Evolutionary conservation across 2,797 vertebrate genomes (phyloP).

Genomic region (Odontamblyopus rebecca): DNA sequence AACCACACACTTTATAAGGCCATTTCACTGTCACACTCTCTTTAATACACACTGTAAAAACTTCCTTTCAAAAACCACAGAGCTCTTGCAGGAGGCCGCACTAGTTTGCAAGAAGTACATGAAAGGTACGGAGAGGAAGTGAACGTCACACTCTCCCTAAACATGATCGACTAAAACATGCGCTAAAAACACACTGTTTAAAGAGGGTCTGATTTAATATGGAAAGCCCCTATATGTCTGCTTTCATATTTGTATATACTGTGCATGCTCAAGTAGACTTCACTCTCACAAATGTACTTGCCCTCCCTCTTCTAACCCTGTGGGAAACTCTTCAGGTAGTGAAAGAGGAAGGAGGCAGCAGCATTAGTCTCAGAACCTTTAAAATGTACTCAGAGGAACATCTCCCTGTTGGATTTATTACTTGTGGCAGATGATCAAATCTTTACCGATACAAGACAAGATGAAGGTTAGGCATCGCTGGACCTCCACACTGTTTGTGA

Average conservation of each 20-base stretch:
- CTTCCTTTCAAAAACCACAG: slow-evolving; percentile 41
- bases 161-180: slow-evolving; percentile 27
- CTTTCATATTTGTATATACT: slow-evolving; percentile 1
- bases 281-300: slow-evolving; percentile 32
- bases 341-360: slow-evolving; percentile 52
- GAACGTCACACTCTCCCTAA: slow-evolving; percentile 37
- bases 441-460: slow-evolving; percentile 9
- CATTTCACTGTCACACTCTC: slow-evolving; percentile 12
- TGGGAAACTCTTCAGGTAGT: slow-evolving; percentile 8
- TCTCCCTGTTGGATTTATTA: slow-evolving; percentile 4
- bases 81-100: slow-evolving; percentile 32
- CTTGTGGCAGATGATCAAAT: slow-evolving; percentile 6
- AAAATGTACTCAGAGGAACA: slow-evolving; percentile 17
- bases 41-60: slow-evolving; percentile 1
- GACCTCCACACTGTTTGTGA: slow-evolving; percentile 24
- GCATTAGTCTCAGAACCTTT: slow-evolving; percentile 14
- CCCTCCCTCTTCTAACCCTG: neutral
- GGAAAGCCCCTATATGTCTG: slow-evolving; percentile 42
- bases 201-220: neutral
- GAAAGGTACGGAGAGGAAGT: slow-evolving; percentile 59
- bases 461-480: slow-evolving; percentile 39
- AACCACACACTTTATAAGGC: slow-evolving; percentile 27
- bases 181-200: slow-evolving; percentile 6
- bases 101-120: slow-evolving; percentile 44
- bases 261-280: slow-evolving; percentile 22